phyloP scores from a whole-genome alignment of 2,888 invertebrate genomes.

The Agrypnus murinus region DNA sequence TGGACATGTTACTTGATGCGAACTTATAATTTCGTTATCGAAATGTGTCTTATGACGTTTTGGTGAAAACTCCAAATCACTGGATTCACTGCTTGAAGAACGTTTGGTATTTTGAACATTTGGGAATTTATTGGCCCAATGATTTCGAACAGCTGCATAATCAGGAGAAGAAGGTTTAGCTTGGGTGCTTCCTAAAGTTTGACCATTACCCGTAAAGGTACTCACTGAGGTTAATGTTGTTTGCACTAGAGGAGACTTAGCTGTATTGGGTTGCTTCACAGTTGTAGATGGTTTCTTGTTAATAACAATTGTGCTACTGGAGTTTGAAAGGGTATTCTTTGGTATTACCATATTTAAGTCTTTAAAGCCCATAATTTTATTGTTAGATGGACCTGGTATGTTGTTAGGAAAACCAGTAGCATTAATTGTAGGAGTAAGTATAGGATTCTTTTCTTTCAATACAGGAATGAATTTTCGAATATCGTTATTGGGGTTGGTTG shows the following conservation, averaged over 20 bases:
- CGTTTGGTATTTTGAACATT: neutral
- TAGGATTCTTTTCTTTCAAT: neutral
- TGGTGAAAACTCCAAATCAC: neutral
- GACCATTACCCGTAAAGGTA: conserved; percentile 53
- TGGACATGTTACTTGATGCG: conserved; percentile 65
- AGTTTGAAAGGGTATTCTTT: conserved; percentile 46
- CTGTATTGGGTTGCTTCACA: neutral
- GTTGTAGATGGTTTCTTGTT: conserved; percentile 49
- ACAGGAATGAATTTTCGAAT: conserved; percentile 61
- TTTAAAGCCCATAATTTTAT: conserved; percentile 24
- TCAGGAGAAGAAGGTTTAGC: conserved; percentile 47
- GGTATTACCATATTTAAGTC: conserved; percentile 34
- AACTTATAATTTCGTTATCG: too few relatives aligned
- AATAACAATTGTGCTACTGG: conserved; percentile 53
- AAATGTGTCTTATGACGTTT: conserved; percentile 14
- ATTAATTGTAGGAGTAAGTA: neutral
- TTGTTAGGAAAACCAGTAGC: neutral
- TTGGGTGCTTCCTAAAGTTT: conserved; percentile 6
- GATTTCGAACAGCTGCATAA: conserved; percentile 66
- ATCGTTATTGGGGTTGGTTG: conserved; percentile 49
- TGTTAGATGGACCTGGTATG: neutral
- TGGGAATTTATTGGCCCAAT: conserved; percentile 69
- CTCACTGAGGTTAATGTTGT: conserved; percentile 16
- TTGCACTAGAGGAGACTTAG: conserved; percentile 8
- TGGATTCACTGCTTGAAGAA: neutral